Conservation (phyloP, 2,888 invertebrate genomes). For the Coleophora deauratella region DNA sequence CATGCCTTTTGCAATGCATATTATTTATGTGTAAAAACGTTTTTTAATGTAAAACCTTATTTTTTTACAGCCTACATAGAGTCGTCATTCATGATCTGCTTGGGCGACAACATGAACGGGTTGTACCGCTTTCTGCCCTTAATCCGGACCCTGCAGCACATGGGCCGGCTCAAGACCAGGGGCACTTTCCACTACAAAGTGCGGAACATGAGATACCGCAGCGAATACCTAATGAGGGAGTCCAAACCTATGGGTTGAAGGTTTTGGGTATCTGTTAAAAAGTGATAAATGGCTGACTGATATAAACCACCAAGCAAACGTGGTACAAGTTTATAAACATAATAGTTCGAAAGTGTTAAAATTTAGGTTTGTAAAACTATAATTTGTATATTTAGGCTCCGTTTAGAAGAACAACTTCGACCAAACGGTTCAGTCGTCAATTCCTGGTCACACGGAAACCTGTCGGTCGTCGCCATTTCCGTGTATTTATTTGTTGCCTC, state of each 20-base stretch:
- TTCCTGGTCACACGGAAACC: no score
- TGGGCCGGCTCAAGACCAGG: slow-evolving; percentile 52
- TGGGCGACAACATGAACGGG: slow-evolving; percentile 43
- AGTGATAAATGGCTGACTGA: no score
- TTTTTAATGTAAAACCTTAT: no score
- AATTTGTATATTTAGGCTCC: background rate
- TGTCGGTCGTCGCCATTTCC: no score
- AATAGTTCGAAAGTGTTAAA: background rate
- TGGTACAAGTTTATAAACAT: background rate
- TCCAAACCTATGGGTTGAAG: slow-evolving; percentile 42
- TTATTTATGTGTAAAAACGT: no score
- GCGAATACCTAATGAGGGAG: slow-evolving; percentile 27
- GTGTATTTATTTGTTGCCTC: no score
- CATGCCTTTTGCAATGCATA: no score
- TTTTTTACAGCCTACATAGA: slow-evolving; percentile 45
- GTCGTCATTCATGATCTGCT: slow-evolving; percentile 47
- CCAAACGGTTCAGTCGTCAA: no score
- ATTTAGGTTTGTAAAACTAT: background rate
- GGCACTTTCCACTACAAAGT: slow-evolving; percentile 36
- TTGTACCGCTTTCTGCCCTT: slow-evolving; percentile 49
- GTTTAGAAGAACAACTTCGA: no score
- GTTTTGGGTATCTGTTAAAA: background rate
- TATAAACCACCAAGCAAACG: no score
- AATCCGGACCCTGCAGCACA: slow-evolving; percentile 49
- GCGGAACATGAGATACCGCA: slow-evolving; percentile 42